A percentile compares a stretch with the other conserved stretches of the same genome.
Conservation (phyloP, 2,113 vertebrate genomes). For the Kryptolebias marmoratus region DNA sequence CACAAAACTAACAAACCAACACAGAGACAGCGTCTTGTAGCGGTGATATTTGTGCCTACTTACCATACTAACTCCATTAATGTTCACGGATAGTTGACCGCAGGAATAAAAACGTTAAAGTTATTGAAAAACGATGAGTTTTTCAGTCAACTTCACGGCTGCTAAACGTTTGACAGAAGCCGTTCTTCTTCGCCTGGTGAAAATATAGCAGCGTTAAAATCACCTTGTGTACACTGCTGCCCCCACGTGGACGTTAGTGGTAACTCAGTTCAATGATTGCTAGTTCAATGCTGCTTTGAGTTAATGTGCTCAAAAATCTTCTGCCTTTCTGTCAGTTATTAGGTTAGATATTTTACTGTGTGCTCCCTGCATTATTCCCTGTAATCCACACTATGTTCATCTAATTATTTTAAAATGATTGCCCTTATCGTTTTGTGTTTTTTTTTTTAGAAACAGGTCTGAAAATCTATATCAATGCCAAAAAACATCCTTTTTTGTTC, state of each 20-base stretch:
- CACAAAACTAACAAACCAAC: neutral
- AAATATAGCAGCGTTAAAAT: neutral
- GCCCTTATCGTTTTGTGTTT: too few species aligned
- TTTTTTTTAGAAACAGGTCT: too few species aligned
- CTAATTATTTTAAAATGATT: too few species aligned
- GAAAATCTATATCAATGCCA: too few species aligned
- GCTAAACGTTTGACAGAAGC: conserved; percentile 1
- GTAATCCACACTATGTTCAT: too few species aligned
- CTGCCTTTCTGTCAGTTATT: neutral
- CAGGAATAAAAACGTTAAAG: neutral
- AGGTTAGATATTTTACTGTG: neutral
- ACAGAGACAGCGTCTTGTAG: neutral
- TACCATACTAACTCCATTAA: conserved; percentile 76
- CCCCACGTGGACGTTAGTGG: conserved; percentile 32
- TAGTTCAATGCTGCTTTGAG: too few species aligned
- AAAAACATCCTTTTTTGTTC: too few species aligned
- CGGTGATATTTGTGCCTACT: conserved; percentile 7
- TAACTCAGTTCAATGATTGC: neutral
- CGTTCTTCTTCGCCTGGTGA: conserved; percentile 39
- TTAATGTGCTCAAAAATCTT: neutral
- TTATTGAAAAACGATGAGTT: neutral
- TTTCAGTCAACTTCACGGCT: neutral
- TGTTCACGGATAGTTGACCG: neutral
- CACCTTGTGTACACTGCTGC: conserved; percentile 17
- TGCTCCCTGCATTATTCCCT: too few species aligned